Evolutionary conservation across 2,888 invertebrate species (phyloP), one percentile per base, ranked within the genome.

Genomic region (Monochamus alternatus): DNA sequence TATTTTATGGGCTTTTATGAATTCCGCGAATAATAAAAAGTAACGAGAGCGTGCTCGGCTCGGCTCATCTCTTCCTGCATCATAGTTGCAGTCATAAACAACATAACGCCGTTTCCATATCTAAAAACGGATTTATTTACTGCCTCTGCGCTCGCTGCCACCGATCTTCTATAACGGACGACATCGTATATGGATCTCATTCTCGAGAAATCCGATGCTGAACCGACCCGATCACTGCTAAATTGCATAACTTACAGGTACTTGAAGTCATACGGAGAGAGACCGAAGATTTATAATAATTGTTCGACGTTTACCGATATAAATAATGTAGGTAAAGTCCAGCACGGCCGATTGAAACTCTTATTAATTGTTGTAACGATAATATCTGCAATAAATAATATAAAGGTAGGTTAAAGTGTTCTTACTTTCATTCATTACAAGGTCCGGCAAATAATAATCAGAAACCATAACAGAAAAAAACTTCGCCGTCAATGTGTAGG

Each of bases 11-110:
- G 66, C 81, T 82, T 81, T 82, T 85, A 85, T 86, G 86, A 87
- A 86, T 88, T 87, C 87, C 83, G 80, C 84, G 87, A 87, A 87
- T 86, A 85, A 88, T 87, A 88, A 88, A 87, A 87, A 87, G 85
- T 87, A 88, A 88, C 87, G 87, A 88, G 88, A 87, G 85, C 87
- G 86, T 85, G 86, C 85, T 81, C 80, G 78, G 86, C 85, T 81
- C 80, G 78, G 80, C 81, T 85, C 85, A 86, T 86, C 86, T 86
- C 85, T 86, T 86, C 85, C 85, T 87, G 86, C 81, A 85, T 86
- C 82, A 84, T 84, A 84, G 80, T 84, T 79, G 84, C 81, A 79
- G 86, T 87, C 86, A 85, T 87, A 87, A 87, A 87, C 85, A 83
- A 86, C 84, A 80, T 82, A 81, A 85, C 84, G 85, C 86, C 86